A percentile compares a stretch with the other conserved stretches of the same genome.
These are phyloP conservation scores for Lomographa bimaculata DNA, from an alignment of 2,888 invertebrate species.

Conservation along the genomic window DNA sequence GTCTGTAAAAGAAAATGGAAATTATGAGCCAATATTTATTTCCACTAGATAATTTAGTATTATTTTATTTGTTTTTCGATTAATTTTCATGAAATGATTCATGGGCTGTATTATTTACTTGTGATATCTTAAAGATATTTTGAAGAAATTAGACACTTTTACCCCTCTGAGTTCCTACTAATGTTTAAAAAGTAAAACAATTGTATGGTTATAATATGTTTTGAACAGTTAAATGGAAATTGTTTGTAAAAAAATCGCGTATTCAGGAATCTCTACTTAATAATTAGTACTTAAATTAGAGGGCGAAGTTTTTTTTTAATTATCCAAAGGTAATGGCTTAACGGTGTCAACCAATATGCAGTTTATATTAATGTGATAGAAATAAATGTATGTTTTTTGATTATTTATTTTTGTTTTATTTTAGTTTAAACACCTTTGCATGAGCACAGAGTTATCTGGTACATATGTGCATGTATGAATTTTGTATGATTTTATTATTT, in stretches of 20 bases:
- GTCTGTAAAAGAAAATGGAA: constrained; percentile 66
- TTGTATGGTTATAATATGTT: no score
- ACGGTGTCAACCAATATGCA: constrained; percentile 50
- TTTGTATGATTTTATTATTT: constrained; percentile 9
- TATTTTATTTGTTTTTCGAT: constrained; percentile 35
- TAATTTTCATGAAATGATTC: constrained; percentile 28
- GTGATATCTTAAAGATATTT: constrained; percentile 60
- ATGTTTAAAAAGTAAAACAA: constrained; percentile 25
- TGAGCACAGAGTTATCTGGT: constrained; percentile 28
- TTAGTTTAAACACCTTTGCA: constrained; percentile 66
- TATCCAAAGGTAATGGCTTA: constrained; percentile 66
- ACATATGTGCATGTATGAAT: constrained; percentile 14
- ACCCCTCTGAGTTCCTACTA: constrained; percentile 69
- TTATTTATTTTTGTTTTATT: constrained; percentile 71
- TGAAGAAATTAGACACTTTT: constrained; percentile 42
- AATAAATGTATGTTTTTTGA: constrained; percentile 74
- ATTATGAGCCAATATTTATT: constrained; percentile 64
- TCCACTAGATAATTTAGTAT: constrained; percentile 37
- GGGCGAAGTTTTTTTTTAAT: constrained; percentile 46
- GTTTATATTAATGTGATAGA: constrained; percentile 62
- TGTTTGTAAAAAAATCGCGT: constrained; percentile 19
- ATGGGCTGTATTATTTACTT: constrained; percentile 50
- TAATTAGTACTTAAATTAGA: constrained; percentile 75
- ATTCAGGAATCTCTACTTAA: constrained; percentile 76
- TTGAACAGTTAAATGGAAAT: no score